A percentile compares a stretch with the other conserved stretches of the same genome.
phyloP scores from a whole-genome alignment of 2,113 vertebrate genomes.

The Talpa occidentalis region DNA sequence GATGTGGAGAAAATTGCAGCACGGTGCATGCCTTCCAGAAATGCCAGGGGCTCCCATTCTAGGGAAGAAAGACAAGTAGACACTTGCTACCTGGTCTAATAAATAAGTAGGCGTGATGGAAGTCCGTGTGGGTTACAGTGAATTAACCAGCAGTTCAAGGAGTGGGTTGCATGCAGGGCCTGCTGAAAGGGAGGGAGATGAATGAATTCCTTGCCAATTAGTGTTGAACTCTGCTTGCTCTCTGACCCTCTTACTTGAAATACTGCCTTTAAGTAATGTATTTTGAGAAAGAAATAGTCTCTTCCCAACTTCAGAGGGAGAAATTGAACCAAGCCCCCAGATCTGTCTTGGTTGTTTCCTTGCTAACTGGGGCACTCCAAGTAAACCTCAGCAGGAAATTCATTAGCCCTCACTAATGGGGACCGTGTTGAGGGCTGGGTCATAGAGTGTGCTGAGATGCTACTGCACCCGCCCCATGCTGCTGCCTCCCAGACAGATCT shows the following conservation, averaged over 20 bases:
- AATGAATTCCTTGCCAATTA: conserved; percentile 55
- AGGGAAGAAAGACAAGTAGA: neutral
- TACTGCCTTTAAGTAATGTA: conserved; percentile 8
- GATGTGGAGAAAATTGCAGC: neutral
- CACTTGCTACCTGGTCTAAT: neutral
- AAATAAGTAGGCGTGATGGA: neutral
- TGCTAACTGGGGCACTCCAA: conserved; percentile 65
- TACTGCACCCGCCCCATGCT: neutral
- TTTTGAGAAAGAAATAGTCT: conserved; percentile 52
- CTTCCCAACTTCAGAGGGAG: conserved; percentile 46
- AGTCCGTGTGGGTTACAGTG: neutral
- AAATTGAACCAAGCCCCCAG: conserved; percentile 40
- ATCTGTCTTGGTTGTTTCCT: conserved; percentile 56
- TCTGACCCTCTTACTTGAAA: conserved; percentile 60
- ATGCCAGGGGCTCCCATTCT: neutral
- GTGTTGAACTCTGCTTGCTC: conserved; percentile 41
- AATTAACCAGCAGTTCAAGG: neutral
- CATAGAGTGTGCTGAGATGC: conserved; percentile 51
- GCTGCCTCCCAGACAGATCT: neutral
- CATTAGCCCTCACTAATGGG: conserved; percentile 64
- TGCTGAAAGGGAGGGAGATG: neutral
- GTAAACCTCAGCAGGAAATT: conserved; percentile 65
- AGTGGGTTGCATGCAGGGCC: neutral
- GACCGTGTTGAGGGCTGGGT: conserved; percentile 58
- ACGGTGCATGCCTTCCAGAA: neutral